Percentiles rank a stretch among this genome's conserved stretches.
phyloP scores from a whole-genome alignment of 2,797 vertebrate genomes.

The Dendrocincla tyrannina region DNA sequence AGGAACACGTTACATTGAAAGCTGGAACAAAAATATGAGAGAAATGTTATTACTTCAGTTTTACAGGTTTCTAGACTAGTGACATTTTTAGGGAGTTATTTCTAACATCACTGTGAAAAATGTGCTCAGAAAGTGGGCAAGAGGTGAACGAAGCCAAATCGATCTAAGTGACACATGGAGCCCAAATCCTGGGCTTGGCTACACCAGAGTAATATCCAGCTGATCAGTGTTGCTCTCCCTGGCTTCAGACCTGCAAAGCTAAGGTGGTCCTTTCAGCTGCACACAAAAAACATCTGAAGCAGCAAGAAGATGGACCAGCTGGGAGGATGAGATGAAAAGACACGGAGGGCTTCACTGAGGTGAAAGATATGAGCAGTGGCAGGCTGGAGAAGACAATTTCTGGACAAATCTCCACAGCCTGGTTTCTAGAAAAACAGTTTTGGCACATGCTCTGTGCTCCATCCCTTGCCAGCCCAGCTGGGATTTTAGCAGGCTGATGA shows the following conservation, averaged over 20 bases:
- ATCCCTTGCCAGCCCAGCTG: neutral
- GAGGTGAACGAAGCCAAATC: neutral
- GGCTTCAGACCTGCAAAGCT: neutral
- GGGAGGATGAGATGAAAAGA: neutral
- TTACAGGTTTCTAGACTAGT: neutral
- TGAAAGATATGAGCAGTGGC: neutral
- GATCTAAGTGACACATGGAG: neutral
- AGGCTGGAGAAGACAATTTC: neutral
- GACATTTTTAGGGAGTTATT: neutral
- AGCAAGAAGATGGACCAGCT: neutral
- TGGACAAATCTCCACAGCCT: neutral
- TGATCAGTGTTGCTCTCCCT: neutral
- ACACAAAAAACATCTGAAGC: neutral
- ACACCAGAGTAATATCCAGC: neutral
- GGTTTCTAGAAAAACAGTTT: neutral
- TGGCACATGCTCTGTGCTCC: rapidly evolving
- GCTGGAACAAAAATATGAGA: neutral
- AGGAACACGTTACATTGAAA: neutral
- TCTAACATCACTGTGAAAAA: neutral
- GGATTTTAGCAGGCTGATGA: neutral
- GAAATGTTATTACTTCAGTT: neutral
- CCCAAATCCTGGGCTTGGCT: neutral
- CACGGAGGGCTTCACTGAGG: neutral
- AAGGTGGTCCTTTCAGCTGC: neutral
- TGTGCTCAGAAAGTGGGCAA: neutral